Base-by-base conservation (phyloP, 37 sponge, comb jelly and placozoan genomes). In the Hormiphora californensis region DNA sequence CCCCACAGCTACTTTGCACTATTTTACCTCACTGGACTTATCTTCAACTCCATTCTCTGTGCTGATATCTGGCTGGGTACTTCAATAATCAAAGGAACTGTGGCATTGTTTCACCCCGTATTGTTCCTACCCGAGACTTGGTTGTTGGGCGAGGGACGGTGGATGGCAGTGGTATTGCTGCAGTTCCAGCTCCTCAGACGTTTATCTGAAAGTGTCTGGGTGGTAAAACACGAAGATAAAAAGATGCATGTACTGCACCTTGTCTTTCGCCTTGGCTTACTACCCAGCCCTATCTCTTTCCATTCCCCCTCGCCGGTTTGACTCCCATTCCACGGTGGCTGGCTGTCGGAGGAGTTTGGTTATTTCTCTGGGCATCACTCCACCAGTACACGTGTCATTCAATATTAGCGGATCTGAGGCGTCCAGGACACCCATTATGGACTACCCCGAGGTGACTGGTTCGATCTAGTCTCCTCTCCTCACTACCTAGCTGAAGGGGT, bases 251-350 rank as follows among this genome's bases (percentile, higher is more conserved):
- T 40, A 4, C 46, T 46, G 3, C 81, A 73, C 25, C 81, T 73
- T 5, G 28, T 73, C 44, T 73, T 73, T 41, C n/a, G 81, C 81
- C 27, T 46, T 73, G 81, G 40, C 46, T 33, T 73, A 73, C 44
- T 73, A 73, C 81, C 81, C 81, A 21, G 44, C 38, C 9, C 44
- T 73, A 43, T 73, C 81, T 36, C 81, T 73, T 30, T 73, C 81
- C 25, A 39, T 73, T 46, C 40, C n/a, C n/a, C n/a, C n/a, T n/a
- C n/a, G n/a, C n/a, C n/a, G n/a, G n/a, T n/a, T n/a, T n/a, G n/a
- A n/a, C n/a, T n/a, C n/a, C n/a, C n/a, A n/a, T n/a, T n/a, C n/a
- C n/a, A 43, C 81, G 46, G 21, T 22, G 40, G 27, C 59, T 57
- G 28, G 9, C 81, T n/a, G 81, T 11, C 5, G 5, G 12, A 4